These are phyloP conservation scores for Schizopygopsis malacanthus DNA, from an alignment of 2,797 vertebrate species.

Conservation along the genomic window DNA sequence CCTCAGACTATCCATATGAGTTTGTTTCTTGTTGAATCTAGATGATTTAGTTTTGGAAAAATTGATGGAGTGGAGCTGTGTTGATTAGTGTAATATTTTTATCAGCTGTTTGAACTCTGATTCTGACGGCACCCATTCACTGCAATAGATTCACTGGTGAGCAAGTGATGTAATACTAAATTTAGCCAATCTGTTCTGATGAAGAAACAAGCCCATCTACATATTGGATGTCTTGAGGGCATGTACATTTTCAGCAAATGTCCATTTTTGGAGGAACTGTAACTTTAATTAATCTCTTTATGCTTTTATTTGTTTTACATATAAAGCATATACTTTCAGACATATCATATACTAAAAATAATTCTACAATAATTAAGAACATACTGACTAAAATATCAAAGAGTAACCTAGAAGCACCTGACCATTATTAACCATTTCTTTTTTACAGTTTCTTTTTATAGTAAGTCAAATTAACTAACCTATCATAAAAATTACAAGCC, in stretches of 20 bases:
- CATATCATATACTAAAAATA: not conserved
- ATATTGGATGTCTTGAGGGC: not conserved
- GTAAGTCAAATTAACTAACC: not conserved
- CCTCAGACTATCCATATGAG: not conserved
- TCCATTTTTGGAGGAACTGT: not conserved
- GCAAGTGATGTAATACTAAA: not conserved
- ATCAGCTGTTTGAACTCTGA: not conserved
- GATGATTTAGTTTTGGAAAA: not conserved
- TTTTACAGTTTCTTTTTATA: not conserved
- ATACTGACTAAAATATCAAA: not conserved
- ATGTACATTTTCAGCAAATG: not conserved
- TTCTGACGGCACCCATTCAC: not conserved
- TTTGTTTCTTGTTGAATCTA: not conserved
- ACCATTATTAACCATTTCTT: not conserved
- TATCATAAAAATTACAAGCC: conserved; percentile 5
- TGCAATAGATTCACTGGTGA: not conserved
- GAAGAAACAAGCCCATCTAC: not conserved
- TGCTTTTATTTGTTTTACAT: not conserved
- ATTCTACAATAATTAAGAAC: not conserved
- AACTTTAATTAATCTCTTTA: not conserved
- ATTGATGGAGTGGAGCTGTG: not conserved
- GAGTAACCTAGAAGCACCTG: not conserved
- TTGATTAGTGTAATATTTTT: not conserved
- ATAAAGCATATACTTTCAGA: not conserved
- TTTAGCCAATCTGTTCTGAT: not conserved